Evolutionary conservation across 2,888 invertebrate genomes (phyloP), one percentile per base, ranked within the genome.

Genomic region (Allolobophora icterica): DNA sequence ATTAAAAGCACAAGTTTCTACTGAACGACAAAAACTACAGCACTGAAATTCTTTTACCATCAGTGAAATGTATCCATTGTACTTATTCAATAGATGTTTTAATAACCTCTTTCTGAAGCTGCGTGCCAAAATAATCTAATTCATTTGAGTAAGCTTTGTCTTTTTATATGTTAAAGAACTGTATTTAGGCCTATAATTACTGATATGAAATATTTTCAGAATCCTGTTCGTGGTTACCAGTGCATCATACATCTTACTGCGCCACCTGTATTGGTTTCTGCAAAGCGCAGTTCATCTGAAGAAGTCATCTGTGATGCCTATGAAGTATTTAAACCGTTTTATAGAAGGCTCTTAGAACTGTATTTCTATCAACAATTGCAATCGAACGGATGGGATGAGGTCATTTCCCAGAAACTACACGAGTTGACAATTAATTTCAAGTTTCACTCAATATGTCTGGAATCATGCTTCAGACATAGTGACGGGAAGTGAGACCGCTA

Each of bases 181-280:
- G 71, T 71, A 17, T n/a, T 71, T 8, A 17, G 71, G 30, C 71
- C 5, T 8, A 71, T 21, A 1, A 71, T 71, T 30, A n/a, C n/a
- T 71, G n/a, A 71, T 30, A n/a, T n/a, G 30, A 71, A 71, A 71
- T 71, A 71, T n/a, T 71, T 71, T 30, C 13, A 71, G 71, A 71
- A 71, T 71, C n/a, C 71, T 71, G 30, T 30, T 58, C 71, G 97
- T 84, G 98, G 98, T 90, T 98, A 98, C 95, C 97, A 98, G 94
- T 98, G 98, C 95, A 97, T 98, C 93, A 97, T 98, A 34, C 98
- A 98, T 94, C 97, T 98, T 92, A 89, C 90, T 33, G 87, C 90
- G 1, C 92, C 92, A 24, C 92, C 92, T 8, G 34, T 90, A 33
- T 45, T 90, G 38, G 91, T 92, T 35, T 71, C 89, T 15, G 92